Percentiles rank a stretch among this genome's conserved stretches.
These are phyloP conservation scores for Psittacula echo DNA, from an alignment of 2,797 vertebrate genomes.

Conservation along the genomic window DNA sequence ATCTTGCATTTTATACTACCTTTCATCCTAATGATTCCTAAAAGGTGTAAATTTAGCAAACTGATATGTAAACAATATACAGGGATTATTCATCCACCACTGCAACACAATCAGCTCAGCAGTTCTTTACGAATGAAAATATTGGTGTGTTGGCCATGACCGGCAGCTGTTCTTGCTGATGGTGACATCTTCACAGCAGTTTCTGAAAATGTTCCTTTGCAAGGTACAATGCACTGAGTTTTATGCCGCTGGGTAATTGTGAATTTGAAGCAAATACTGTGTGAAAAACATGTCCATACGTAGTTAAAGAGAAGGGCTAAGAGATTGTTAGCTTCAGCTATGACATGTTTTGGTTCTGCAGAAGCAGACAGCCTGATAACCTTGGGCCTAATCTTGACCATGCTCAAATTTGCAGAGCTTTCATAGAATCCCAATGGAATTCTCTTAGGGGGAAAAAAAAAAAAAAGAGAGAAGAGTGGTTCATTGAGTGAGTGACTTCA, in stretches of 20 bases:
- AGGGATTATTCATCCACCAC: background rate
- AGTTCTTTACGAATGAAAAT: background rate
- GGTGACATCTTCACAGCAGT: background rate
- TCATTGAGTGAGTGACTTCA: constrained; percentile 16
- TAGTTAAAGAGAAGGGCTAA: background rate
- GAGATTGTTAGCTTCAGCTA: background rate
- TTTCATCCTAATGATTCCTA: constrained; percentile 5
- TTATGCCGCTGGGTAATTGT: background rate
- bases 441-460: background rate
- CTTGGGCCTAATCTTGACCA: background rate
- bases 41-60: background rate
- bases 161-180: background rate
- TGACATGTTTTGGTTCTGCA: background rate
- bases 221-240: background rate
- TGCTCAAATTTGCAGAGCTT: background rate
- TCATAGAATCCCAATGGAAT: background rate
- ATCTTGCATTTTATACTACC: background rate
- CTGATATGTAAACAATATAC: background rate
- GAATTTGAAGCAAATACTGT: background rate
- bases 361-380: background rate
- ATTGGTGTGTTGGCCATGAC: background rate
- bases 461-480: background rate
- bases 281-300: background rate
- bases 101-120: background rate
- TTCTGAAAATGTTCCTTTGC: background rate